These are phyloP conservation scores for Heteromyza rotundicornis DNA, from an alignment of 2,888 invertebrate genomes.

Conservation along the genomic window DNA sequence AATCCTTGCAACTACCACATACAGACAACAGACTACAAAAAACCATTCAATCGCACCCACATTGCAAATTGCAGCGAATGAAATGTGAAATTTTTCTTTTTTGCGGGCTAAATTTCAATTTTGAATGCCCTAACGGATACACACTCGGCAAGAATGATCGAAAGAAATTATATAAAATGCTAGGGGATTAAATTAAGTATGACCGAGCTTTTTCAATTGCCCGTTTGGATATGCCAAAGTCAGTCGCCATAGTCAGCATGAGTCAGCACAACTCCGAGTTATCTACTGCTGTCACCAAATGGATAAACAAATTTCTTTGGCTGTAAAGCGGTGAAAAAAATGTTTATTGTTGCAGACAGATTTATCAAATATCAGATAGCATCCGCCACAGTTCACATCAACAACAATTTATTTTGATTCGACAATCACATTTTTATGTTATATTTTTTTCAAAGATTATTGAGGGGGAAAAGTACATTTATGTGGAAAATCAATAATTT, in stretches of 20 bases:
- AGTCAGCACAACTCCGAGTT: too few relatives aligned
- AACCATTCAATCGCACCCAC: background rate
- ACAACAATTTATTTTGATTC: conserved; percentile 3
- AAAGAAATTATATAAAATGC: too few relatives aligned
- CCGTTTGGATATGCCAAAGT: too few relatives aligned
- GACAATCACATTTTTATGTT: too few relatives aligned
- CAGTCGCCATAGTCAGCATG: too few relatives aligned
- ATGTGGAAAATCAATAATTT: background rate
- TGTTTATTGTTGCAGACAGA: background rate
- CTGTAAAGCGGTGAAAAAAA: background rate
- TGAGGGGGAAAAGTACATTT: background rate
- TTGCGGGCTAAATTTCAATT: background rate
- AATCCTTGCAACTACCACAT: background rate
- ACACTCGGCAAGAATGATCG: background rate
- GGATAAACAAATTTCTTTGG: too few relatives aligned
- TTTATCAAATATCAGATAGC: conserved; percentile 5
- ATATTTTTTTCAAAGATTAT: too few relatives aligned
- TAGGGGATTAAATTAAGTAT: too few relatives aligned
- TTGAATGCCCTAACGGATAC: background rate
- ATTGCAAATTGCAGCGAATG: background rate
- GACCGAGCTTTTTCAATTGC: too few relatives aligned
- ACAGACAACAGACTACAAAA: background rate
- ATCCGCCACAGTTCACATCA: background rate
- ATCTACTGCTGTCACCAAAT: too few relatives aligned
- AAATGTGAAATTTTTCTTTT: background rate